Evolutionary conservation across 2,797 vertebrate genomes (phyloP).

Genomic region (Fistularia commersonii): DNA sequence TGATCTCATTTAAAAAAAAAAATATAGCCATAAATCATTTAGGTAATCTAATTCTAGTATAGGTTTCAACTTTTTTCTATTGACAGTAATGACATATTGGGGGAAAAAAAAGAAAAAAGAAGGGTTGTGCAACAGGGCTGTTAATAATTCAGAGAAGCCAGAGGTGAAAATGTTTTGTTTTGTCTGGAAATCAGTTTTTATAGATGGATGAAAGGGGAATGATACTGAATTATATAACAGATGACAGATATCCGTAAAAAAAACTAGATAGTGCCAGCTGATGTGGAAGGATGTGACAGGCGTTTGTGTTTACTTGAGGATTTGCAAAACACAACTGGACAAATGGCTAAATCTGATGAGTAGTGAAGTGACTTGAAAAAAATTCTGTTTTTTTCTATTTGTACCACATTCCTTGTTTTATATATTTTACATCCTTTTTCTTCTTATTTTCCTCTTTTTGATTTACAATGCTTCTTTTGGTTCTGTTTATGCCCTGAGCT

Average conservation of each 20-base stretch:
- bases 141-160: slow-evolving; percentile 13
- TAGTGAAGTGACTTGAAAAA: slow-evolving; percentile 12
- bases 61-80: too few species aligned
- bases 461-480: slow-evolving; percentile 68
- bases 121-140: slow-evolving; percentile 5
- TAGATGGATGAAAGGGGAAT: slow-evolving; percentile 3
- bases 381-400: slow-evolving; percentile 19
- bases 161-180: slow-evolving; percentile 19
- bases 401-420: slow-evolving; percentile 8
- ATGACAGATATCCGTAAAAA: slow-evolving; percentile 9
- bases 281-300: background rate
- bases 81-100: background rate
- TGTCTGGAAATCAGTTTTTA: slow-evolving; percentile 9
- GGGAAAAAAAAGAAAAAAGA: slow-evolving; percentile 3
- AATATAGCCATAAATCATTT: too few species aligned
- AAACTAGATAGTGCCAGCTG: background rate
- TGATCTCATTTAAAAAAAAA: too few species aligned
- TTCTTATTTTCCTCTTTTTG: slow-evolving; percentile 39
- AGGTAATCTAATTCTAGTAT: too few species aligned
- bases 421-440: slow-evolving; percentile 13
- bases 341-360: slow-evolving; percentile 23
- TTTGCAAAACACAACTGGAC: slow-evolving; percentile 29
- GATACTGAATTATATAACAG: slow-evolving; percentile 37
- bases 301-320: slow-evolving; percentile 7
- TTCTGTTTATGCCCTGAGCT: slow-evolving; percentile 70